These are phyloP conservation scores for Hippasteria phrygiana DNA, from an alignment of 53 echinoderm and acorn worm genomes.

Conservation along the genomic window DNA sequence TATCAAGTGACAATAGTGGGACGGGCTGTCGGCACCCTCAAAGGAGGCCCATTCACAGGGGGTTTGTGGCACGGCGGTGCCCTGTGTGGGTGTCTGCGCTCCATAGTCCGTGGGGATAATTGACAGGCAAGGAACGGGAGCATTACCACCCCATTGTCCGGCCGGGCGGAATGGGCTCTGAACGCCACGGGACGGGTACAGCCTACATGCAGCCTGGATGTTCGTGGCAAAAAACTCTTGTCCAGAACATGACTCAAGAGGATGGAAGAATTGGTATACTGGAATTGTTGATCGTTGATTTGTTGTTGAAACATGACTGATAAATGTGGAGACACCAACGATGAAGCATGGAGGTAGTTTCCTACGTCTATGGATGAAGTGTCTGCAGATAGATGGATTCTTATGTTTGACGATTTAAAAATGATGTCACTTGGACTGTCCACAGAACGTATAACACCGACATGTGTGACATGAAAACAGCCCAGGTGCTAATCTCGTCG, in stretches of 20 bases:
- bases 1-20: slow-evolving; percentile 66
- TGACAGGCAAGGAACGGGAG: slow-evolving; percentile 27
- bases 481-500: not conserved
- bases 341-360: too few relatives aligned
- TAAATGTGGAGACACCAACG: too few relatives aligned
- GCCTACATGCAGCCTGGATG: not conserved
- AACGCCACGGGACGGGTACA: not conserved
- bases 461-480: too few relatives aligned
- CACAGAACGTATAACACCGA: too few relatives aligned
- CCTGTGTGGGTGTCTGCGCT: slow-evolving; percentile 39
- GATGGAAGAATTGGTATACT: too few relatives aligned
- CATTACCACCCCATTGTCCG: slow-evolving; percentile 26
- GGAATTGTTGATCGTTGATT: too few relatives aligned
- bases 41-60: slow-evolving; percentile 6
- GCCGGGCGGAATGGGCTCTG: not conserved
- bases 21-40: slow-evolving; percentile 57
- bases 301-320: too few relatives aligned
- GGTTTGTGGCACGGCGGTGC: slow-evolving; percentile 56
- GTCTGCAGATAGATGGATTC: too few relatives aligned
- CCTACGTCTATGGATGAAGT: too few relatives aligned
- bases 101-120: slow-evolving; percentile 36
- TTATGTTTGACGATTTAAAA: too few relatives aligned
- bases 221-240: not conserved
- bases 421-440: too few relatives aligned
- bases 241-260: too few relatives aligned